Evolutionary conservation across 2,888 invertebrate species (phyloP).

Genomic region (Drosophila peninsularis): DNA sequence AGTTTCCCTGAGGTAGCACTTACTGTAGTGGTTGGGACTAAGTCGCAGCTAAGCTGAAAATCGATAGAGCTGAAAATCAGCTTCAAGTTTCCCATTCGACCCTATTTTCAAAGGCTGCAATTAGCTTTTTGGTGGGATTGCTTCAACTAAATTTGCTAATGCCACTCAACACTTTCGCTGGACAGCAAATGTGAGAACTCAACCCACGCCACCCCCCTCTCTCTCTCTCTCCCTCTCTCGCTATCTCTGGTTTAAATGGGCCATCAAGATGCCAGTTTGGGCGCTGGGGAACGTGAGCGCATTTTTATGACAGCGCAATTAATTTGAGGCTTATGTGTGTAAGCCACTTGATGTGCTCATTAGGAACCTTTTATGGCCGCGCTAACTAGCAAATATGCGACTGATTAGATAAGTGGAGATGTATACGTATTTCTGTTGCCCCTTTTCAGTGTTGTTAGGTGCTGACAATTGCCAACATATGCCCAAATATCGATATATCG

Average conservation of each 20-base stretch:
- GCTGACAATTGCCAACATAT: not conserved
- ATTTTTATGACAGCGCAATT: slow-evolving; percentile 81
- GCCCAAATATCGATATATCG: not conserved
- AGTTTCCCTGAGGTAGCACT: not conserved
- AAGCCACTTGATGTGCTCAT: slow-evolving; percentile 80
- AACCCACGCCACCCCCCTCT: not conserved
- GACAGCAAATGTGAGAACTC: slow-evolving; percentile 5
- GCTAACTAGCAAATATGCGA: slow-evolving; percentile 76
- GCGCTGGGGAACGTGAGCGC: slow-evolving; percentile 57
- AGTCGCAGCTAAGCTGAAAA: slow-evolving; percentile 41
- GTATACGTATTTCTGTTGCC: not conserved
- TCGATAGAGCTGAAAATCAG: slow-evolving; percentile 39
- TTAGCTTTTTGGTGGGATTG: slow-evolving; percentile 59
- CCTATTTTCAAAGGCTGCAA: slow-evolving; percentile 55
- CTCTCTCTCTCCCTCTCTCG: not conserved
- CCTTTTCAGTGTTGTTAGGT: not conserved
- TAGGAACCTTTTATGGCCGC: slow-evolving; percentile 72
- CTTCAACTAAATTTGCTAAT: slow-evolving; percentile 58
- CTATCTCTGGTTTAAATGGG: slow-evolving; percentile 26
- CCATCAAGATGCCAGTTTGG: slow-evolving; percentile 34
- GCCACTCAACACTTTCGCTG: slow-evolving; percentile 54
- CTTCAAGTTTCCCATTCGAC: slow-evolving; percentile 30
- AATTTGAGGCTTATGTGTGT: slow-evolving; percentile 77
- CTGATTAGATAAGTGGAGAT: slow-evolving; percentile 63
- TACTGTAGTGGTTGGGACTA: slow-evolving; percentile 1